These are phyloP conservation scores for Asbolus verrucosus DNA, from an alignment of 1,140 invertebrate genomes.

Conservation along the genomic window DNA sequence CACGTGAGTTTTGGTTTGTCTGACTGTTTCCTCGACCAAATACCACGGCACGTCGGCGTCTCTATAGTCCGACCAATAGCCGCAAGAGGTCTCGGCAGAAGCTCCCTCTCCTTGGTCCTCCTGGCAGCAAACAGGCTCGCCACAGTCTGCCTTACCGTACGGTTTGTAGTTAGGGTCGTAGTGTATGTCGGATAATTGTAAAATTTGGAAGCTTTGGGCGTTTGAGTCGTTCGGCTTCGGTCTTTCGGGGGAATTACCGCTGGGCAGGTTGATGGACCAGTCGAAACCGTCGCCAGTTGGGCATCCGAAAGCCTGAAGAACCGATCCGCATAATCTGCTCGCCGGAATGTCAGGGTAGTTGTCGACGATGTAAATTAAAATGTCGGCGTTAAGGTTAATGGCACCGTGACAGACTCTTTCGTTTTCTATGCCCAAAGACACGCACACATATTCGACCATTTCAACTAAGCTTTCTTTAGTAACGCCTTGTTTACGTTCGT, in stretches of 20 bases:
- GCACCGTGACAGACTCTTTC: constrained; percentile 70
- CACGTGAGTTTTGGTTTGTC: constrained; percentile 52
- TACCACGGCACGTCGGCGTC: constrained; percentile 72
- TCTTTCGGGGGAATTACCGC: constrained; percentile 40
- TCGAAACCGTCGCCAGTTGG: constrained; percentile 62
- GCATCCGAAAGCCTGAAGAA: constrained; percentile 67
- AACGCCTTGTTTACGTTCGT: constrained; percentile 43
- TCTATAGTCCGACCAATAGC: constrained; percentile 82
- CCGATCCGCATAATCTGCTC: constrained; percentile 68
- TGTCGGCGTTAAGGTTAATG: constrained; percentile 60
- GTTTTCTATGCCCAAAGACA: constrained; percentile 68
- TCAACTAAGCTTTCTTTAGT: constrained; percentile 5
- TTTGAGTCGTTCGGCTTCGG: neutral
- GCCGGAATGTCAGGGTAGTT: constrained; percentile 17
- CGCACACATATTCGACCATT: constrained; percentile 64
- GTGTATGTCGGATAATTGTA: constrained; percentile 87
- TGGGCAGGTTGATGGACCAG: constrained; percentile 70
- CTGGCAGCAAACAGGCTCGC: constrained; percentile 84
- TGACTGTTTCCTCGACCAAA: constrained; percentile 50
- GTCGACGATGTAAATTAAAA: constrained; percentile 6
- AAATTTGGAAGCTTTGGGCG: constrained; percentile 67
- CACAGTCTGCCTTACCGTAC: constrained; percentile 76
- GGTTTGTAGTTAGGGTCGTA: constrained; percentile 80
- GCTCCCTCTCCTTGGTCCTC: constrained; percentile 72
- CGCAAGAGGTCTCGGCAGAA: constrained; percentile 71